A percentile compares a stretch with the other conserved stretches of the same genome.
Evolutionary conservation across 64 coral and sea anemone genomes (phyloP).

Genomic region (Acropora tenuis): DNA sequence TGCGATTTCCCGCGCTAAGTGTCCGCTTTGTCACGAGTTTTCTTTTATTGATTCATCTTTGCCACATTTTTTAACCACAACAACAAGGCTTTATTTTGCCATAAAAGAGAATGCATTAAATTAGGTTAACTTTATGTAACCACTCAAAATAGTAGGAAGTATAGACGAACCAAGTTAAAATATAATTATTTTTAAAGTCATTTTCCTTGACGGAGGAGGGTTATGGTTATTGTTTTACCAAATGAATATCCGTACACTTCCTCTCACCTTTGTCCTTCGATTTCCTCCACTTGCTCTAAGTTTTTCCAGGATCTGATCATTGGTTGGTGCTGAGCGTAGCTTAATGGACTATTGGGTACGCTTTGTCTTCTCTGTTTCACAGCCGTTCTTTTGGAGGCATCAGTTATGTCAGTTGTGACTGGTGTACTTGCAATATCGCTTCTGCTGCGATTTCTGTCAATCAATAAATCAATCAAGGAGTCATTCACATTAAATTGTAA

Average conservation of each 20-base stretch:
- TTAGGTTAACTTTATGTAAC: too few relatives aligned
- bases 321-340: neutral
- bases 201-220: too few relatives aligned
- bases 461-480: neutral
- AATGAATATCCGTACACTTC: neutral
- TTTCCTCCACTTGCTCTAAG: slow-evolving; percentile 19
- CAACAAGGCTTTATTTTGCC: too few relatives aligned
- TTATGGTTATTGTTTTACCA: too few relatives aligned
- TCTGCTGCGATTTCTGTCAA: neutral
- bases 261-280: slow-evolving; percentile 29
- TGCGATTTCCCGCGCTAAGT: neutral
- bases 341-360: slow-evolving; percentile 10
- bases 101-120: too few relatives aligned
- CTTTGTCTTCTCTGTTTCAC: slow-evolving; percentile 36
- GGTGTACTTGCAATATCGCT: neutral
- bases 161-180: too few relatives aligned
- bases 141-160: too few relatives aligned
- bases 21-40: neutral
- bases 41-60: too few relatives aligned
- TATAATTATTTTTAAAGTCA: too few relatives aligned
- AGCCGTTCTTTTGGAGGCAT: neutral
- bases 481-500: too few relatives aligned
- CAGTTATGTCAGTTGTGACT: neutral
- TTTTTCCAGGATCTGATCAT: neutral
- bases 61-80: too few relatives aligned